A percentile compares a stretch with the other conserved stretches of the same genome.
Evolutionary conservation across 1,140 invertebrate genomes (phyloP).

Genomic region (Dermatophagoides farinae): DNA sequence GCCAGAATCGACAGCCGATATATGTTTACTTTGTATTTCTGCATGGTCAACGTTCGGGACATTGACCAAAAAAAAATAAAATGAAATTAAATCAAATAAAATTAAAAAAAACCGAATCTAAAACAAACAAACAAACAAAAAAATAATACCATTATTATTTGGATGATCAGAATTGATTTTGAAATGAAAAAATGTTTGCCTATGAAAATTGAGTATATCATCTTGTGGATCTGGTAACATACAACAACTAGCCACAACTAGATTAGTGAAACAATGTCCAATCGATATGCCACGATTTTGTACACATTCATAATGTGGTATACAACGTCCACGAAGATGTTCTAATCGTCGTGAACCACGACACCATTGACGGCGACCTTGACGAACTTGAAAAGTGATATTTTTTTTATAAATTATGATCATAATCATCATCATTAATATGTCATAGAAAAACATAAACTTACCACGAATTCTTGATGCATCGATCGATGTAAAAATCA

Average conservation of each 20-base stretch:
- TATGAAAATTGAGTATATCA: too few relatives aligned
- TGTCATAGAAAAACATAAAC: background rate
- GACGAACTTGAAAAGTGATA: too few relatives aligned
- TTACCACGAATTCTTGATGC: too few relatives aligned
- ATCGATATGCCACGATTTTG: background rate
- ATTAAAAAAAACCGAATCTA: background rate
- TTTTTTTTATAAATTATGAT: background rate
- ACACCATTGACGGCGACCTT: too few relatives aligned
- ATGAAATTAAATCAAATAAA: background rate
- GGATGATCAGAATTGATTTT: too few relatives aligned
- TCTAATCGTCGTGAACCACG: background rate
- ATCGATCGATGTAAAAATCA: background rate
- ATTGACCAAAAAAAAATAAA: background rate
- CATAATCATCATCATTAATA: background rate
- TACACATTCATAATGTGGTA: background rate
- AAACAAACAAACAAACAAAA: background rate
- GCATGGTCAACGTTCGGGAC: too few relatives aligned
- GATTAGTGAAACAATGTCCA: background rate
- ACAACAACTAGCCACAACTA: background rate
- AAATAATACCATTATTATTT: background rate
- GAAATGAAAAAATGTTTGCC: too few relatives aligned
- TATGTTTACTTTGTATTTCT: too few relatives aligned
- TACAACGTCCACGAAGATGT: background rate
- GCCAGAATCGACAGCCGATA: too few relatives aligned
- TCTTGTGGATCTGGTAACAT: background rate